Evolutionary conservation across 2,797 vertebrate species (phyloP).

Genomic region (Platyrinchus mystaceus): DNA sequence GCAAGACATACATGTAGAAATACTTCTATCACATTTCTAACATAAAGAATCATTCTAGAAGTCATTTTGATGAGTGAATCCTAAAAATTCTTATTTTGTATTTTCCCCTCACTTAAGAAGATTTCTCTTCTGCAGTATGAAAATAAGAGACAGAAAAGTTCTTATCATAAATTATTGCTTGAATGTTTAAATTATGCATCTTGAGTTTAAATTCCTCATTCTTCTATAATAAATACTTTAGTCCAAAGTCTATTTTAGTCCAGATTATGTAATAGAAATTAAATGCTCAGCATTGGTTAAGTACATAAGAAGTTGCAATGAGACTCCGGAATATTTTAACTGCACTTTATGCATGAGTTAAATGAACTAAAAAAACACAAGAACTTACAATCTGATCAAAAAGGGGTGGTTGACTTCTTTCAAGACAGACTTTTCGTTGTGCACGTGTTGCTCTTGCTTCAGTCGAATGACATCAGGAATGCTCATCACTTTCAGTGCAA

Average conservation of each 20-base stretch:
- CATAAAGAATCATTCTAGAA: neutral
- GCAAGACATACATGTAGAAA: neutral
- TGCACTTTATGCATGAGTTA: neutral
- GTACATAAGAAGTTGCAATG: neutral
- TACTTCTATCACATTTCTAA: neutral
- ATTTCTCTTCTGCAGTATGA: neutral
- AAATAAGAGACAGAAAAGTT: neutral
- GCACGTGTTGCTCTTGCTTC: slow-evolving; percentile 94
- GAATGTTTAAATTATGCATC: neutral
- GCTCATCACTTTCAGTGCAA: slow-evolving; percentile 94
- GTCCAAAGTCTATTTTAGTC: neutral
- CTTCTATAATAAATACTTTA: neutral
- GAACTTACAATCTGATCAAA: slow-evolving; percentile 90
- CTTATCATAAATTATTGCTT: neutral
- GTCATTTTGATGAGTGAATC: neutral
- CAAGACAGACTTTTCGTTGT: slow-evolving; percentile 93
- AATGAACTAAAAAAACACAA: neutral
- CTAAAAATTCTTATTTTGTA: neutral
- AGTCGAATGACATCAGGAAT: slow-evolving; percentile 92
- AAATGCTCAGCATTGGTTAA: neutral
- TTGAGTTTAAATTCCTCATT: neutral
- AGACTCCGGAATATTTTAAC: neutral
- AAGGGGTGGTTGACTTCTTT: slow-evolving; percentile 90
- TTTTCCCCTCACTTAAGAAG: neutral
- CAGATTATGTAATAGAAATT: neutral